A percentile compares a stretch with the other conserved stretches of the same genome.
Evolutionary conservation across 2,797 vertebrate genomes (phyloP).

Genomic region (Thaleichthys pacificus): DNA sequence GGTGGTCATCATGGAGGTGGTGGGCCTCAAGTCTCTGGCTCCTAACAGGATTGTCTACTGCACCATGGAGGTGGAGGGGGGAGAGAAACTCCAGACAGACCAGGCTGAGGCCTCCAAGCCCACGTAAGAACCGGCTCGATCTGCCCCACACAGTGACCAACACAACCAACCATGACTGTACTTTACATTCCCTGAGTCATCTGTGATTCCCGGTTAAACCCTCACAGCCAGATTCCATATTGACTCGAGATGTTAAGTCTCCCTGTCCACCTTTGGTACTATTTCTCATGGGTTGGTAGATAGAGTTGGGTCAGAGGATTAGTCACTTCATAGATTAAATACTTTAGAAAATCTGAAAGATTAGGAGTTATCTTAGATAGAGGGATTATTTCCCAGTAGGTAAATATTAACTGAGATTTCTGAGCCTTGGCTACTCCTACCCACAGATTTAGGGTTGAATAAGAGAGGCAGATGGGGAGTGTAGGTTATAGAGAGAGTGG

Average conservation of each 20-base stretch:
- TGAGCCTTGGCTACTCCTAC: not conserved
- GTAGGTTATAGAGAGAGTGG: not conserved
- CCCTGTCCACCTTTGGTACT: conserved; percentile 78
- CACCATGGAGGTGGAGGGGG: conserved; percentile 99
- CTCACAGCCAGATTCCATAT: not conserved
- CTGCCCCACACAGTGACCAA: not conserved
- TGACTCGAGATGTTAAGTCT: not conserved
- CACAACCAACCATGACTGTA: conserved; percentile 7
- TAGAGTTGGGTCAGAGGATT: not conserved
- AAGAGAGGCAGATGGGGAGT: conserved; percentile 31
- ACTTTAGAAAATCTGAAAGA: not conserved
- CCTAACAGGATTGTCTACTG: conserved; percentile 99
- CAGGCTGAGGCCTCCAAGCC: conserved; percentile 98
- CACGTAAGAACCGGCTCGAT: conserved; percentile 80
- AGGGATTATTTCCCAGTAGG: no score
- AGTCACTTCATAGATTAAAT: not conserved
- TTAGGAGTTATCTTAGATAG: conserved; percentile 17
- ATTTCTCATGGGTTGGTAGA: conserved; percentile 73
- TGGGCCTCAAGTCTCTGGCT: conserved; percentile 94
- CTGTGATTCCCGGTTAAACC: not conserved
- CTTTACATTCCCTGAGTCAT: not conserved
- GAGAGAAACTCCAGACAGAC: conserved; percentile 97
- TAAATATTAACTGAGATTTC: not conserved
- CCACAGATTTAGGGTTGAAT: conserved; percentile 5
- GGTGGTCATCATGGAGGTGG: conserved; percentile 99